Conservation (phyloP, 2,888 invertebrate species). For the Liopterus haemorrhoidalis region DNA sequence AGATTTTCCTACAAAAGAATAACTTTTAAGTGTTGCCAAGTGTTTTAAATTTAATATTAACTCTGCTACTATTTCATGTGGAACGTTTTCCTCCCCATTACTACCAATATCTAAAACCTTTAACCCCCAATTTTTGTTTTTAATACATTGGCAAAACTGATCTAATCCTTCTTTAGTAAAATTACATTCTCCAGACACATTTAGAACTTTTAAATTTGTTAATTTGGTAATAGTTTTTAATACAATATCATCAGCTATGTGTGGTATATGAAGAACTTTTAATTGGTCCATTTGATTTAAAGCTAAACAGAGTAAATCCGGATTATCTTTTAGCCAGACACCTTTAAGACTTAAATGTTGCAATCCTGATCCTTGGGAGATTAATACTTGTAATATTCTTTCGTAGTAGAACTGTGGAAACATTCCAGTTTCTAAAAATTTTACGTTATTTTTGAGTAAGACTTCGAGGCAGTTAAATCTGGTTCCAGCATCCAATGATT, state of each 20-base stretch:
- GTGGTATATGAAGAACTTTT: slow-evolving; percentile 60
- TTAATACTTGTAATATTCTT: slow-evolving; percentile 60
- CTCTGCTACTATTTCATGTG: slow-evolving; percentile 58
- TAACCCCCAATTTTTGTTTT: slow-evolving; percentile 48
- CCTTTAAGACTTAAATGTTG: slow-evolving; percentile 63
- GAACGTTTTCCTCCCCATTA: slow-evolving; percentile 64
- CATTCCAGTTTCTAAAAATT: slow-evolving; percentile 59
- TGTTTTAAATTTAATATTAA: slow-evolving; percentile 59
- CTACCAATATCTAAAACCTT: slow-evolving; percentile 62
- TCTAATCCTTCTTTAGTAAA: slow-evolving; percentile 61
- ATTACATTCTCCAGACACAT: slow-evolving; percentile 65
- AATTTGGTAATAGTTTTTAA: slow-evolving; percentile 54
- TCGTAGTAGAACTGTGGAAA: slow-evolving; percentile 68
- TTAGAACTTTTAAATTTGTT: slow-evolving; percentile 54
- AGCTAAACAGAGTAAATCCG: slow-evolving; percentile 56
- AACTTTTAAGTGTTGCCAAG: slow-evolving; percentile 58
- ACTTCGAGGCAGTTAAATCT: slow-evolving; percentile 61
- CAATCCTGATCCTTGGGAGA: slow-evolving; percentile 57
- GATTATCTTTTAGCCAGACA: slow-evolving; percentile 66
- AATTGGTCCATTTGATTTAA: slow-evolving; percentile 56
- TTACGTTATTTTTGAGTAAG: slow-evolving; percentile 60
- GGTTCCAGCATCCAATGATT: slow-evolving; percentile 61
- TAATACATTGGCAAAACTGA: slow-evolving; percentile 50
- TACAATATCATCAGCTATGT: slow-evolving; percentile 64
- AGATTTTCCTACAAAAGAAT: slow-evolving; percentile 62